Base-by-base conservation (phyloP, 1,140 invertebrate genomes). In the Tenebrio molitor region DNA sequence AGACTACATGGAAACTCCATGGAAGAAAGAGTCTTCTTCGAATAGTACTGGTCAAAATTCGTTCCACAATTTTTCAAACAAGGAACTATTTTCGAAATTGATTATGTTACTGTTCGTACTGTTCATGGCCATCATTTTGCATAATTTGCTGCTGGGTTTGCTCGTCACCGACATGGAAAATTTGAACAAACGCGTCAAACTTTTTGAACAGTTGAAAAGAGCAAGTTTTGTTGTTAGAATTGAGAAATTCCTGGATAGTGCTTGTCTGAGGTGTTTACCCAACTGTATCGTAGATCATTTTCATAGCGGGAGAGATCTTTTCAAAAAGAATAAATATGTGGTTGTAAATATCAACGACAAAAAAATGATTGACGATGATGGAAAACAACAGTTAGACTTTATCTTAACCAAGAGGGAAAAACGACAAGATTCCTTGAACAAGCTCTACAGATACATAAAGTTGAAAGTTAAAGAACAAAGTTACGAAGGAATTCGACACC, bases 81-180 rank as follows among this genome's bases (percentile, higher is more conserved):
- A 50, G 19, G 44, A 50, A 50, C 69, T 14, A 14, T 76, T 69
- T 76, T 77, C 39, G 69, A 72, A 7, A 72, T 10, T 76, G 5
- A 50, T 76, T n/a, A 68, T 76, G 7, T 71, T 71, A 3, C 1
- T 77, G 6, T 77, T 77, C 15, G 71, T 76, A 15, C 71, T 77
- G 62, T 74, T 72, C 36, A 76, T 77, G 74, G 76, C 74, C 2
- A 74, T 77, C 15, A 77, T 77, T 69, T 39, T 77, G 14, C 76
- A 77, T 15, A 77, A 77, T 69, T 29, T 77, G 1, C 39, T 77
- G 15, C 72, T 77, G 1, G 74, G 74, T 0, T 70, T 77, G 34
- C 76, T 77, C 8, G 76, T 77, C 1, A 65, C 74, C 1, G 76
- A 77, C 63, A 77, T 77, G 76, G 65, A 72, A 36, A 29, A 74